Evolutionary conservation across 2,797 vertebrate species (phyloP).

Genomic region (Dendrocincla fuliginosa): DNA sequence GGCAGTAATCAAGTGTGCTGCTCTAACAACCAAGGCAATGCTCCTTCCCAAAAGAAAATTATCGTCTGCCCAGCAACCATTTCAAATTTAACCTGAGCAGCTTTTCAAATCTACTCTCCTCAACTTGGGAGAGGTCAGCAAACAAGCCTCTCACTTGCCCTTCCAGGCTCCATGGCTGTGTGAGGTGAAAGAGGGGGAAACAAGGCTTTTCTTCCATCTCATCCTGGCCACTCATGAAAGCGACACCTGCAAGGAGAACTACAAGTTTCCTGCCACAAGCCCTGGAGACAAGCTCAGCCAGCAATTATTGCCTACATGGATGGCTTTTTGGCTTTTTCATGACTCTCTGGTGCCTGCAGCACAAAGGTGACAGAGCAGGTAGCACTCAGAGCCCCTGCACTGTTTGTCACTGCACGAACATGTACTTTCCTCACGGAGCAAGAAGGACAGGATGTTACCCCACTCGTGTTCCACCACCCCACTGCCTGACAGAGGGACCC

Average conservation of each 20-base stretch:
- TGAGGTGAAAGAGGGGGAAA: not conserved
- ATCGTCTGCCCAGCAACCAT: not conserved
- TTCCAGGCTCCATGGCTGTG: accelerated
- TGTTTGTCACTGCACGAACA: not conserved
- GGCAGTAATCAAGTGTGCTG: no score
- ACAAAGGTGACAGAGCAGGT: not conserved
- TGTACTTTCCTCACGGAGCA: accelerated
- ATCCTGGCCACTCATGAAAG: not conserved
- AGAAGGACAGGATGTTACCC: not conserved
- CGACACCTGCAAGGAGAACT: not conserved
- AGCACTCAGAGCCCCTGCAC: accelerated
- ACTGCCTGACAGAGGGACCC: not conserved
- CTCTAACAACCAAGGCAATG: not conserved
- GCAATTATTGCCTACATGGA: not conserved
- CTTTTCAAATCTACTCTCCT: not conserved
- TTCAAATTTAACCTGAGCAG: not conserved
- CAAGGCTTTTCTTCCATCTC: no score
- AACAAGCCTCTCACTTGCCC: not conserved
- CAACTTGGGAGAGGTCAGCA: not conserved
- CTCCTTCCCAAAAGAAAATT: not conserved
- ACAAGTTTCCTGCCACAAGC: accelerated
- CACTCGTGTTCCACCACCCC: accelerated
- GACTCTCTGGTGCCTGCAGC: not conserved
- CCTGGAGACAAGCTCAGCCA: not conserved
- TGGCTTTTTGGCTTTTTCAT: not conserved